A percentile compares a stretch with the other conserved stretches of the same genome.
Evolutionary conservation across 2,797 vertebrate species (phyloP).

Genomic region (Pristis pectinata): DNA sequence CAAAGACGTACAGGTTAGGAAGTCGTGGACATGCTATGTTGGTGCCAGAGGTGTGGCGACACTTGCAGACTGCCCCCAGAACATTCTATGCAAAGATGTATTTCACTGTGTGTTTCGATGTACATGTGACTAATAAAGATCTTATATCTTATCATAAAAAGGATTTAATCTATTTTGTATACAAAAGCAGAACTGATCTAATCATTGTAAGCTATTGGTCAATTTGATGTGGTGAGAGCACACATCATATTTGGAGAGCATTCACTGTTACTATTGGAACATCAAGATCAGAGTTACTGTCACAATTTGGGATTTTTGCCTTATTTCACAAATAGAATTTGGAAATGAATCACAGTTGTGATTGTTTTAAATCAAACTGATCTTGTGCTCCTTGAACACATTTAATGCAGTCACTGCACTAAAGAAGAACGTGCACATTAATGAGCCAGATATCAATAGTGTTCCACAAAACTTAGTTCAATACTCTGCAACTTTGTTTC

Average conservation of each 20-base stretch:
- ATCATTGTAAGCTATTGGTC: not conserved
- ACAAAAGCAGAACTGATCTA: not conserved
- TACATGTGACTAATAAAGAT: too few relatives aligned
- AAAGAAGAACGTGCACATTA: not conserved
- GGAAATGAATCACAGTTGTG: not conserved
- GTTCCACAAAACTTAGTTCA: not conserved
- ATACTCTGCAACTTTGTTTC: not conserved
- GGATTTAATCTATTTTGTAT: not conserved
- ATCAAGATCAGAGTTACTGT: not conserved
- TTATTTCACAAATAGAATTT: not conserved
- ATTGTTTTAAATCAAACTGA: constrained; percentile 12
- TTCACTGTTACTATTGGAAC: not conserved
- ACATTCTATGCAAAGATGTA: too few relatives aligned
- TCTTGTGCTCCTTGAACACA: not conserved
- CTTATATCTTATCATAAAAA: too few relatives aligned
- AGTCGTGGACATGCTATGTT: too few relatives aligned
- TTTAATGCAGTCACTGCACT: not conserved
- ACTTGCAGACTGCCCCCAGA: too few relatives aligned
- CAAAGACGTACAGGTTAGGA: too few relatives aligned
- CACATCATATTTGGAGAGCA: not conserved
- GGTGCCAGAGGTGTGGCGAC: too few relatives aligned
- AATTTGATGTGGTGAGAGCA: not conserved
- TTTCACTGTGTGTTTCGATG: too few relatives aligned
- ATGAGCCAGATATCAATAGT: not conserved
- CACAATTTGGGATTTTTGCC: not conserved